Evolutionary conservation across 2,888 invertebrate species (phyloP).

Genomic region (Scaptomyza caliginosa): DNA sequence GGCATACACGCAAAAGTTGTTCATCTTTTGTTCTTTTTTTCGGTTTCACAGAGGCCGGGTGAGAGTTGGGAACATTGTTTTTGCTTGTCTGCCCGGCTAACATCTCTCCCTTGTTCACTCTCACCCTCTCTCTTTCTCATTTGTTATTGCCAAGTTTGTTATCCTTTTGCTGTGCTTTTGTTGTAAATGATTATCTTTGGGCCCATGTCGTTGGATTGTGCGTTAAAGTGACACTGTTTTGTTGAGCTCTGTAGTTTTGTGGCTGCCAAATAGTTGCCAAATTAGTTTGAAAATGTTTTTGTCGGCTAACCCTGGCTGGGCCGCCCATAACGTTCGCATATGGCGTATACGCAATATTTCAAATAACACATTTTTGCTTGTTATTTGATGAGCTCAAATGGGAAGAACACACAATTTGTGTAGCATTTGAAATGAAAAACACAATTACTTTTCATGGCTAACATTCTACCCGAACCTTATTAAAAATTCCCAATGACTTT

Average conservation of each 20-base stretch:
- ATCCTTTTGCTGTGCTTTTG: slow-evolving; percentile 37
- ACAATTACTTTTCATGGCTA: slow-evolving; percentile 21
- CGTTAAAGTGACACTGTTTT: slow-evolving; percentile 59
- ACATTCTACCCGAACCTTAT: not conserved
- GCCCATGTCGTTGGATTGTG: slow-evolving; percentile 49
- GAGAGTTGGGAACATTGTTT: slow-evolving; percentile 11
- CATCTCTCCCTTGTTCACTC: no score
- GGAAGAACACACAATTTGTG: slow-evolving; percentile 6
- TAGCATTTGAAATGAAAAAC: slow-evolving; percentile 10
- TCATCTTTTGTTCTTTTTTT: slow-evolving; percentile 44
- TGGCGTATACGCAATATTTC: slow-evolving; percentile 59
- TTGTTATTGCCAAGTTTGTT: slow-evolving; percentile 29
- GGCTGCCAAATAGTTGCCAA: slow-evolving; percentile 72
- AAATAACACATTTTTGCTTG: slow-evolving; percentile 22
- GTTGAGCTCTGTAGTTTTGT: slow-evolving; percentile 45
- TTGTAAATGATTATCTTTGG: slow-evolving; percentile 66
- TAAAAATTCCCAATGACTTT: not conserved
- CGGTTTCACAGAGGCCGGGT: slow-evolving; percentile 5
- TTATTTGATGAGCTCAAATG: slow-evolving; percentile 25
- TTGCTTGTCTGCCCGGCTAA: slow-evolving; percentile 19
- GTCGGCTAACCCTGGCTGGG: slow-evolving; percentile 21
- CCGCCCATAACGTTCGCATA: slow-evolving; percentile 31
- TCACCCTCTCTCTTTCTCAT: slow-evolving; percentile 32
- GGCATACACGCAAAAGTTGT: slow-evolving; percentile 75
- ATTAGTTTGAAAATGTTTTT: slow-evolving; percentile 74